These are phyloP conservation scores for Pipistrellus pygmaeus DNA, from an alignment of 2,797 vertebrate genomes.

Conservation along the genomic window DNA sequence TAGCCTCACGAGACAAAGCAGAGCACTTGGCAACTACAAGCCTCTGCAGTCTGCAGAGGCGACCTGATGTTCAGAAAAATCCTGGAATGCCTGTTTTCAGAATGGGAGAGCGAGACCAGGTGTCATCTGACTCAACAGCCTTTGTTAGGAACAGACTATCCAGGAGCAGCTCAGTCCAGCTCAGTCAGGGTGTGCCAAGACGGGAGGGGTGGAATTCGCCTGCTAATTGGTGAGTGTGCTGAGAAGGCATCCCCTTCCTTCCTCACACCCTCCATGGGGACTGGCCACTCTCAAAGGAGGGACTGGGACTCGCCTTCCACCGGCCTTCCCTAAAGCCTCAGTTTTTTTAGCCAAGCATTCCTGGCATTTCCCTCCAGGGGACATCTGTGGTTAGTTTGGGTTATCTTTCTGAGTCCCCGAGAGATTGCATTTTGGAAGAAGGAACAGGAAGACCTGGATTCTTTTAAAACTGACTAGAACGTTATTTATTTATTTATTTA, in stretches of 20 bases:
- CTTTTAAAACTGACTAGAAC: constrained; percentile 15
- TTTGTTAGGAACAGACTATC: background rate
- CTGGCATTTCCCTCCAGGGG: constrained; percentile 28
- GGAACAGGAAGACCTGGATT: background rate
- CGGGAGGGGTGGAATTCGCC: background rate
- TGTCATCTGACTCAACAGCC: background rate
- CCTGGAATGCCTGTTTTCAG: background rate
- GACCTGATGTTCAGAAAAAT: background rate
- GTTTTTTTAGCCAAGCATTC: background rate
- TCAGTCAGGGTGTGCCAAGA: background rate
- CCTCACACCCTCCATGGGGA: background rate
- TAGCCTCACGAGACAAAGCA: background rate
- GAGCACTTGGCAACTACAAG: background rate
- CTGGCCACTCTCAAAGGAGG: background rate
- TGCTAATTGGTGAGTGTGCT: background rate
- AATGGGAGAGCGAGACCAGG: background rate
- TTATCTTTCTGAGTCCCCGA: constrained; percentile 26
- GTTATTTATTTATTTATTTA: too few relatives aligned
- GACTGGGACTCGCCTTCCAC: background rate
- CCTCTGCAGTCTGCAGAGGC: background rate
- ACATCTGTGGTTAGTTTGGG: background rate
- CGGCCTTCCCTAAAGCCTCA: background rate
- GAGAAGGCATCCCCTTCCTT: constrained; percentile 12
- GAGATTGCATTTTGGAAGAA: constrained; percentile 28
- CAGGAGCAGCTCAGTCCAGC: background rate